Evolutionary conservation across 1,140 invertebrate species (phyloP).

Genomic region (Tenebrio molitor): DNA sequence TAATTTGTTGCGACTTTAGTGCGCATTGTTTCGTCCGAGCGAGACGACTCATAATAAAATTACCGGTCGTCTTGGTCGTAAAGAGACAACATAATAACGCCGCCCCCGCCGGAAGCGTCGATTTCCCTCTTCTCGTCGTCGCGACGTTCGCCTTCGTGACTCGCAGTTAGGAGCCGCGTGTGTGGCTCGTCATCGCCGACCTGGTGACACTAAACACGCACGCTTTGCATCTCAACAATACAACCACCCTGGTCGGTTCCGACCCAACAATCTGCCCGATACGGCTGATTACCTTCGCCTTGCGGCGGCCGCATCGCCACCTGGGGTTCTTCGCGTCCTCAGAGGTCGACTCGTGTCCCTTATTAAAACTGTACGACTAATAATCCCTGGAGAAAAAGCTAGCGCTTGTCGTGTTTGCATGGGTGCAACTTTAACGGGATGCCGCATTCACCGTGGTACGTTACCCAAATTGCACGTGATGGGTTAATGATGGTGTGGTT

Average conservation of each 20-base stretch:
- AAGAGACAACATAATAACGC: neutral
- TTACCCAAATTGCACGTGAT: neutral
- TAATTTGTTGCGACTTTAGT: neutral
- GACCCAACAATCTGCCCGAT: conserved; percentile 51
- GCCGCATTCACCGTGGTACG: neutral
- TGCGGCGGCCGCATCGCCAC: conserved; percentile 17
- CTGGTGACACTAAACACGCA: conserved; percentile 52
- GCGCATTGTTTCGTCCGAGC: neutral
- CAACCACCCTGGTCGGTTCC: conserved; percentile 48
- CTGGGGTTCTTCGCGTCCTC: neutral
- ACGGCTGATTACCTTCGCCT: conserved; percentile 52
- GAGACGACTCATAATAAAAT: neutral
- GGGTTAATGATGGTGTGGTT: neutral
- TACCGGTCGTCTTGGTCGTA: neutral
- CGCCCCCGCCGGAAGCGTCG: neutral
- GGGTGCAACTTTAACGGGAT: neutral
- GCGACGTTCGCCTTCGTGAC: conserved; percentile 44
- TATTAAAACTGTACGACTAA: conserved; percentile 4
- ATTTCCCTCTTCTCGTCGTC: conserved; percentile 6
- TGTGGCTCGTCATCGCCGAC: conserved; percentile 50
- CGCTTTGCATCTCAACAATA: conserved; percentile 54
- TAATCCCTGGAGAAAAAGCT: neutral
- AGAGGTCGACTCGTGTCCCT: neutral
- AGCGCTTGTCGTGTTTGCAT: neutral
- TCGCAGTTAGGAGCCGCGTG: conserved; percentile 48